A percentile compares a stretch with the other conserved stretches of the same genome.
These are phyloP conservation scores for Watsonalla binaria DNA, from an alignment of 2,888 invertebrate species.

Conservation along the genomic window DNA sequence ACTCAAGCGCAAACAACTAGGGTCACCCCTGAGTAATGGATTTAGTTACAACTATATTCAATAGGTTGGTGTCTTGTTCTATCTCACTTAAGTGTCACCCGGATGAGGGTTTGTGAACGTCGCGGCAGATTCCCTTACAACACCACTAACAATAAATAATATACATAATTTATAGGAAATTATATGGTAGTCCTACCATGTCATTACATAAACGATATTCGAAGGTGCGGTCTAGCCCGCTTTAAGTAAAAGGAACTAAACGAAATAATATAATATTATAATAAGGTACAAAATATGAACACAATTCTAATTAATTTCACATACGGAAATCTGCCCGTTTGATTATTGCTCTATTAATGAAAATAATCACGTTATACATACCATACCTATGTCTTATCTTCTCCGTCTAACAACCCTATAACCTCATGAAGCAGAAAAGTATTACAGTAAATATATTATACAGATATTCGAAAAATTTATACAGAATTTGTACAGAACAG, in stretches of 20 bases:
- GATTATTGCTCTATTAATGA: constrained; percentile 54
- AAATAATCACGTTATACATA: constrained; percentile 57
- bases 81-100: constrained; percentile 34
- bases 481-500: constrained; percentile 47
- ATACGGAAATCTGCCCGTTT: constrained; percentile 59
- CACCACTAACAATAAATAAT: constrained; percentile 8
- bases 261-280: constrained; percentile 19
- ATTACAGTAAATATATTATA: constrained; percentile 66
- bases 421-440: constrained; percentile 77
- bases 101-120: constrained; percentile 35
- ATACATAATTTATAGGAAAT: constrained; percentile 5
- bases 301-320: constrained; percentile 18
- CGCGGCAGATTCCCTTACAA: constrained; percentile 46
- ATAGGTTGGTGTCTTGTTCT: constrained; percentile 51
- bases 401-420: constrained; percentile 66
- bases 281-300: constrained; percentile 34
- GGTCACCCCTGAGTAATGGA: constrained; percentile 61
- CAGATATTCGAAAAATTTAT: constrained; percentile 61
- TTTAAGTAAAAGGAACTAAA: constrained; percentile 38
- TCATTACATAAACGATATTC: constrained; percentile 16
- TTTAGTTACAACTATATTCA: constrained; percentile 48
- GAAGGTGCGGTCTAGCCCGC: constrained; percentile 23
- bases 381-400: constrained; percentile 69
- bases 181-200: neutral
- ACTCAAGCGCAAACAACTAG: constrained; percentile 55